phyloP scores from a whole-genome alignment of 2,797 vertebrate species.

The Bufotes viridis region DNA sequence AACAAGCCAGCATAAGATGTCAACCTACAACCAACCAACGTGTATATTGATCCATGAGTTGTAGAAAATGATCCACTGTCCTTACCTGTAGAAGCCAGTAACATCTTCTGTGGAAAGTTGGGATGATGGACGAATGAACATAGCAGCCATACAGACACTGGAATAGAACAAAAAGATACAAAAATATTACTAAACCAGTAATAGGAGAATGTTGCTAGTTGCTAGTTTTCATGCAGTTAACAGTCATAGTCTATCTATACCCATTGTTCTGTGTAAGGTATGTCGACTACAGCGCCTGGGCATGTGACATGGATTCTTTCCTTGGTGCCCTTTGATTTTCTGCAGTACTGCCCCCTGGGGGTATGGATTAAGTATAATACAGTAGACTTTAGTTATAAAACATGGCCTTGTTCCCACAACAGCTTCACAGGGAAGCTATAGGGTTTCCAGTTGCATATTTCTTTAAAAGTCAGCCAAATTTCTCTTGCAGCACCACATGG shows the following conservation, averaged over 20 bases:
- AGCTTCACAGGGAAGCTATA: too few relatives aligned
- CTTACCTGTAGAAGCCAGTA: conserved; percentile 99
- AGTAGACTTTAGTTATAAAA: too few relatives aligned
- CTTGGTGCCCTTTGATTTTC: too few relatives aligned
- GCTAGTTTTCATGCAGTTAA: background rate
- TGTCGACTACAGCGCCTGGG: too few relatives aligned
- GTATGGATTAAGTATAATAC: too few relatives aligned
- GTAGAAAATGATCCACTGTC: conserved; percentile 59
- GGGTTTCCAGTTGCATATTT: too few relatives aligned
- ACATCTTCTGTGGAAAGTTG: conserved; percentile 99
- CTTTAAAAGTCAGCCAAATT: too few relatives aligned
- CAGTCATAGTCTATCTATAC: background rate
- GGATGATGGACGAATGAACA: conserved; percentile 99
- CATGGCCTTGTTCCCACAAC: too few relatives aligned
- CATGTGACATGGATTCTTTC: too few relatives aligned
- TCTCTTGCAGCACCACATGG: too few relatives aligned
- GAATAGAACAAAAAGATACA: conserved; percentile 31
- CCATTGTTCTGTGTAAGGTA: background rate
- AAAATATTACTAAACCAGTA: background rate
- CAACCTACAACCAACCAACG: background rate
- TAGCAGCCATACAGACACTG: conserved; percentile 99
- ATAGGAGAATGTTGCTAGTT: background rate
- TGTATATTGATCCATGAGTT: background rate
- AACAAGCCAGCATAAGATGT: background rate
- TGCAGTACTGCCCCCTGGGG: too few relatives aligned